These are phyloP conservation scores for Polypedilum pembai DNA, from an alignment of 1,140 invertebrate genomes.

Conservation along the genomic window DNA sequence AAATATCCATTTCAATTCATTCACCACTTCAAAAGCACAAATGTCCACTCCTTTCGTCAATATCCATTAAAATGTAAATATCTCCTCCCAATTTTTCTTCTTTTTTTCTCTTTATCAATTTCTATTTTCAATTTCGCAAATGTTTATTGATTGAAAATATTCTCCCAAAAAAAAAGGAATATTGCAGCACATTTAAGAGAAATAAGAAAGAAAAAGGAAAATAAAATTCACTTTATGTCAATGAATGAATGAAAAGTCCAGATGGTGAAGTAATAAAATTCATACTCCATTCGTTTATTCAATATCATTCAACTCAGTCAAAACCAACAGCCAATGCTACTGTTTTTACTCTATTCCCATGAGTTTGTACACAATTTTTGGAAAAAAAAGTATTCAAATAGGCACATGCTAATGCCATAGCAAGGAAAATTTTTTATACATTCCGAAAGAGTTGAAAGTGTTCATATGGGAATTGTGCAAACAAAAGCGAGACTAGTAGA, in stretches of 20 bases:
- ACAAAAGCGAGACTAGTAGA: too few relatives aligned
- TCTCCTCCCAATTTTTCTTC: too few relatives aligned
- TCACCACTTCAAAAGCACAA: too few relatives aligned
- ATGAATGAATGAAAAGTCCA: conserved; percentile 19
- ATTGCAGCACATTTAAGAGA: background rate
- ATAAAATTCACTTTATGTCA: background rate
- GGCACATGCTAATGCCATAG: too few relatives aligned
- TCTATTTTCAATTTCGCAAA: conserved; percentile 1
- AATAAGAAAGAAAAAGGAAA: background rate
- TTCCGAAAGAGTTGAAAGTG: background rate
- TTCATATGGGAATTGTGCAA: background rate
- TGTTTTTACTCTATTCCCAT: background rate
- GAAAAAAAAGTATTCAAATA: too few relatives aligned
- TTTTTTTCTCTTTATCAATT: background rate
- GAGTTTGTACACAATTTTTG: background rate
- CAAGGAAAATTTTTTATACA: too few relatives aligned
- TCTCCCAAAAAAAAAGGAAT: background rate
- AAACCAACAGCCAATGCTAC: background rate
- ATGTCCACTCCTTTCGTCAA: too few relatives aligned
- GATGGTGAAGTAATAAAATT: conserved; percentile 25
- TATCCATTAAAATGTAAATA: conserved; percentile 3
- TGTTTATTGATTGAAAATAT: conserved; percentile 2
- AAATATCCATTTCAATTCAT: too few relatives aligned
- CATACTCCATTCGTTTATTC: conserved; percentile 24
- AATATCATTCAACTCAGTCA: background rate